Evolutionary conservation across 2,113 vertebrate species (phyloP).

Genomic region (Apteryx mantelli): DNA sequence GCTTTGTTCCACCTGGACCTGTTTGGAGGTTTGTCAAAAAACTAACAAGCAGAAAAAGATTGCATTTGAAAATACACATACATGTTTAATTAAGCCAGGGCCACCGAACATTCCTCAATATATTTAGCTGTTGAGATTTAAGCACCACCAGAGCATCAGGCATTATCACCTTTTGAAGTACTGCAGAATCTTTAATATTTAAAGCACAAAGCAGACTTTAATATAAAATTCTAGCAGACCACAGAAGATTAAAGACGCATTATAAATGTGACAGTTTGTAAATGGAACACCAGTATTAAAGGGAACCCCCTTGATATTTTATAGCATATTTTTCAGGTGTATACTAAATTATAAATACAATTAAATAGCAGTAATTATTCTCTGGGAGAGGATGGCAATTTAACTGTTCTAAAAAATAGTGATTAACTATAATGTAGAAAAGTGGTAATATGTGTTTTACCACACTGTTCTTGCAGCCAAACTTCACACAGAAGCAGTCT

Average conservation of each 20-base stretch:
- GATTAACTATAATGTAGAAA: conserved; percentile 71
- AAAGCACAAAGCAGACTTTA: conserved; percentile 86
- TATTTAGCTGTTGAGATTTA: conserved; percentile 86
- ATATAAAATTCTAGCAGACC: conserved; percentile 84
- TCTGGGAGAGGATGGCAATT: conserved; percentile 77
- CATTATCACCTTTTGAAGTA: conserved; percentile 95
- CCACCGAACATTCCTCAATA: conserved; percentile 83
- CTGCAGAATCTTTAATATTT: conserved; percentile 94
- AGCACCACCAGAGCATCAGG: conserved; percentile 83
- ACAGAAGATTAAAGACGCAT: conserved; percentile 84
- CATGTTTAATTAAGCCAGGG: conserved; percentile 96
- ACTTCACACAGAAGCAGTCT: conserved; percentile 20
- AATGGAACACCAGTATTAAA: conserved; percentile 83
- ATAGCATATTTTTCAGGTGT: conserved; percentile 82
- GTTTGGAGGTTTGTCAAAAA: conserved; percentile 97
- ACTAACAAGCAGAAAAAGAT: conserved; percentile 92
- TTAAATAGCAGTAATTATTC: conserved; percentile 86
- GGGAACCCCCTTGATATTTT: conserved; percentile 79
- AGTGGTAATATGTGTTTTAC: conserved; percentile 59
- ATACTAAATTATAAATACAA: conserved; percentile 86
- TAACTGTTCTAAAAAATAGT: conserved; percentile 75
- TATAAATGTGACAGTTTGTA: conserved; percentile 87
- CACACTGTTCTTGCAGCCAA: conserved; percentile 47
- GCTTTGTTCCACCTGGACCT: conserved; percentile 94
- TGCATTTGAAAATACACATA: conserved; percentile 91